Evolutionary conservation across 2,888 invertebrate species (phyloP).

Genomic region (Drosophila greeni): DNA sequence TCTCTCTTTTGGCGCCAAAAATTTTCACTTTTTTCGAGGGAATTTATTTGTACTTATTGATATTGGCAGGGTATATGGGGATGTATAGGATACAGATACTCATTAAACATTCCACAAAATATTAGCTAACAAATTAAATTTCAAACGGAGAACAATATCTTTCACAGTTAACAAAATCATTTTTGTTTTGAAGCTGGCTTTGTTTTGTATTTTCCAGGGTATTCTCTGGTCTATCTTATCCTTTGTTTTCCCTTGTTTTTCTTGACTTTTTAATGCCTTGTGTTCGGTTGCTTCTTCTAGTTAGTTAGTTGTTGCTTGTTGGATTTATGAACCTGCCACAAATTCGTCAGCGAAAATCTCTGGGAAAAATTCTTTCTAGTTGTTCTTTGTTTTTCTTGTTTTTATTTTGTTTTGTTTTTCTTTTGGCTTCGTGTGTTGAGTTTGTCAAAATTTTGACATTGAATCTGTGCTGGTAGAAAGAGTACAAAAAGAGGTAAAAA

Average conservation of each 20-base stretch:
- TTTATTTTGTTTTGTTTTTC: slow-evolving; percentile 8
- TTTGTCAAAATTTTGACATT: slow-evolving; percentile 54
- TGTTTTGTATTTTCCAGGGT: not conserved
- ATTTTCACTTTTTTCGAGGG: slow-evolving; percentile 19
- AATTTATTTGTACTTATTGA: not conserved
- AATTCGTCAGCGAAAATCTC: slow-evolving; percentile 48
- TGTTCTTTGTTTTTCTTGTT: not conserved
- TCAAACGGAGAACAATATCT: no score
- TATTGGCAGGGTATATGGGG: not conserved
- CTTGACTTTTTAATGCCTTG: slow-evolving; percentile 34
- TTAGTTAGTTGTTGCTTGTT: slow-evolving; percentile 33
- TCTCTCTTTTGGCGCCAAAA: slow-evolving; percentile 30
- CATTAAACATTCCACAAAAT: no score
- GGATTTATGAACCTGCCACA: slow-evolving; percentile 54
- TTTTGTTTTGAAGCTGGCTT: fast-evolving
- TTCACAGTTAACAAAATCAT: not conserved
- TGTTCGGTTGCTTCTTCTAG: slow-evolving; percentile 23
- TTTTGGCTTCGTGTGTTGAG: slow-evolving; percentile 15
- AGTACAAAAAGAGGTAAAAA: not conserved
- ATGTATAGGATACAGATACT: no score
- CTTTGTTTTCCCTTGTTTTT: not conserved
- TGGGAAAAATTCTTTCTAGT: slow-evolving; percentile 19
- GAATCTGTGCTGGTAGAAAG: slow-evolving; percentile 23
- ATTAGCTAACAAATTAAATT: no score
- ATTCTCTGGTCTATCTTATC: not conserved